Conservation (phyloP, 2,888 invertebrate genomes). For the Campopleginae sp. region DNA sequence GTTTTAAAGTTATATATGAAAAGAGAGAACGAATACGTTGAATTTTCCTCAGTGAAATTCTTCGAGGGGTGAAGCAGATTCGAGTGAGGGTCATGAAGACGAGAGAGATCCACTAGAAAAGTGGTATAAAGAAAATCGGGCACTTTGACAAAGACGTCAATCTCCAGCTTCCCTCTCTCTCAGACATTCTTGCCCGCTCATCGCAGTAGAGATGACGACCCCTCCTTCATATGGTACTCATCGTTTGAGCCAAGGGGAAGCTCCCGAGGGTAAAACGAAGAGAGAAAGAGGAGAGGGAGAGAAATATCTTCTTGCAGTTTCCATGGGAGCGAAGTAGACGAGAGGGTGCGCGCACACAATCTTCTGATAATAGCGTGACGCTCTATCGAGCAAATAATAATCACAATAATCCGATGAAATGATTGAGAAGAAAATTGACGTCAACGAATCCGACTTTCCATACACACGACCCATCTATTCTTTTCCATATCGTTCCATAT, state of each 20-base stretch:
- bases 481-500: slow-evolving; percentile 1
- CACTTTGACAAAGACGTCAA: slow-evolving; percentile 60
- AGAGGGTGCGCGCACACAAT: slow-evolving; percentile 47
- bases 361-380: slow-evolving; percentile 57
- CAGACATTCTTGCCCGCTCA: not conserved
- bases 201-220: slow-evolving; percentile 14
- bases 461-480: slow-evolving; percentile 2
- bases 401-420: slow-evolving; percentile 36
- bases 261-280: not conserved
- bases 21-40: slow-evolving; percentile 32
- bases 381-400: slow-evolving; percentile 56
- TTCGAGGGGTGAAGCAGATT: slow-evolving; percentile 40
- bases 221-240: slow-evolving; percentile 48
- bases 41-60: slow-evolving; percentile 52
- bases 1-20: slow-evolving; percentile 23
- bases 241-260: slow-evolving; percentile 50
- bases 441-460: slow-evolving; percentile 43
- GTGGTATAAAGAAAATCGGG: slow-evolving; percentile 53
- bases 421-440: slow-evolving; percentile 50
- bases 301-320: not conserved
- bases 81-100: slow-evolving; percentile 32
- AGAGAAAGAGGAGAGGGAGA: not conserved
- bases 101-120: slow-evolving; percentile 48
- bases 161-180: slow-evolving; percentile 22
- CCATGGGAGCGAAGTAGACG: slow-evolving; percentile 23